These are phyloP conservation scores for Frieseomelitta varia DNA, from an alignment of 1,140 invertebrate species.

Conservation along the genomic window DNA sequence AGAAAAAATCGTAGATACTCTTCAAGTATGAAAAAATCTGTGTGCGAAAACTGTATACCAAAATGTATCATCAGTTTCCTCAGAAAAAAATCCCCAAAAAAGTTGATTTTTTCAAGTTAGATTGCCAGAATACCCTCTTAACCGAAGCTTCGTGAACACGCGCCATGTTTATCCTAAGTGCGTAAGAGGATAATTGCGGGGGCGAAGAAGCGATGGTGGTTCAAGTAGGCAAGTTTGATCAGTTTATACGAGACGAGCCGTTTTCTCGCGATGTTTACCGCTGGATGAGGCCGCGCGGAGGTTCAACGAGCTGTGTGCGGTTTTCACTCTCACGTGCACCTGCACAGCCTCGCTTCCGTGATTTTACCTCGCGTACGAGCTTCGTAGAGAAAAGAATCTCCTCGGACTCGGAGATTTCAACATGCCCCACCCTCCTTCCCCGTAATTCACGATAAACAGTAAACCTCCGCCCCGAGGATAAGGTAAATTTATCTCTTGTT, in stretches of 20 bases:
- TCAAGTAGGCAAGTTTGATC: conserved; percentile 29
- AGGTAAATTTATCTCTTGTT: neutral
- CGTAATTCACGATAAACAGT: neutral
- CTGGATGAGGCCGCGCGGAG: neutral
- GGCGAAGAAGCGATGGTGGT: too few relatives aligned
- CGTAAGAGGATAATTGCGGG: conserved; percentile 29
- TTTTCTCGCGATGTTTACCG: conserved; percentile 30
- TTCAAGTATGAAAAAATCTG: too few relatives aligned
- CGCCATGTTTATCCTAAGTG: conserved; percentile 14
- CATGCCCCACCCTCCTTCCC: too few relatives aligned
- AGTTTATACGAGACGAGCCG: conserved; percentile 35
- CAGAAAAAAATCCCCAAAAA: too few relatives aligned
- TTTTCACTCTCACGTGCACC: conserved; percentile 5
- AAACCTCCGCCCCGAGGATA: neutral
- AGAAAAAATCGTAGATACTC: too few relatives aligned
- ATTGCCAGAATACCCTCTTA: too few relatives aligned
- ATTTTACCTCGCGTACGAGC: neutral
- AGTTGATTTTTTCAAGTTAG: too few relatives aligned
- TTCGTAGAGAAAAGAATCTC: neutral
- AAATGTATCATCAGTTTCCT: too few relatives aligned
- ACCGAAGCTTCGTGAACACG: neutral
- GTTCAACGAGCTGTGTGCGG: conserved; percentile 36
- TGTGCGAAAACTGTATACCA: too few relatives aligned
- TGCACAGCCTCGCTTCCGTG: neutral
- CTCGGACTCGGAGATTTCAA: neutral